phyloP scores from a whole-genome alignment of 2,797 vertebrate genomes.

The Acestrorhynchus altus region DNA sequence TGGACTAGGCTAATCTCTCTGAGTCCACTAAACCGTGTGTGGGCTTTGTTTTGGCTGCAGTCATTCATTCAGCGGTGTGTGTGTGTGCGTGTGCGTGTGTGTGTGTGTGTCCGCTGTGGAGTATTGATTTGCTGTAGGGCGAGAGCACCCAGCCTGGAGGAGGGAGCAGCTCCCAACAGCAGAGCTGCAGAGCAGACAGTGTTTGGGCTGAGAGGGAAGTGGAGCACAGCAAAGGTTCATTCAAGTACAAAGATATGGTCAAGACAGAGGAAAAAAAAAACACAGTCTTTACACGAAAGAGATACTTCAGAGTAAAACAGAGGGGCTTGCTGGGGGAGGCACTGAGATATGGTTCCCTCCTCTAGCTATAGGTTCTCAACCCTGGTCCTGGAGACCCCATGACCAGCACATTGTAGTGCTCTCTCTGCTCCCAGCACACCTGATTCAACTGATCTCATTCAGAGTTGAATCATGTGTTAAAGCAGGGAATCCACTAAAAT shows the following conservation, averaged over 20 bases:
- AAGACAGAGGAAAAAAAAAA: not conserved
- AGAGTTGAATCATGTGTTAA: too few relatives aligned
- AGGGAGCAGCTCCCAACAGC: not conserved
- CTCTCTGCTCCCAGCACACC: too few relatives aligned
- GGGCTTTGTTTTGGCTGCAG: slow-evolving; percentile 55
- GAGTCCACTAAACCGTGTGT: slow-evolving; percentile 20
- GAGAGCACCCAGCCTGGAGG: slow-evolving; percentile 31
- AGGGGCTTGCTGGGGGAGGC: not conserved
- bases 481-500: too few relatives aligned
- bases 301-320: slow-evolving; percentile 15
- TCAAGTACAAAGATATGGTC: slow-evolving; percentile 32
- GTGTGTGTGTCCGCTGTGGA: slow-evolving; percentile 30
- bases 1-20: slow-evolving; percentile 35
- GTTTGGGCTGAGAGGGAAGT: slow-evolving; percentile 48
- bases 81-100: slow-evolving; percentile 40
- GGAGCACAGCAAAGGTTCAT: slow-evolving; percentile 31
- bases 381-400: too few relatives aligned
- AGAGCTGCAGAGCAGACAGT: slow-evolving; percentile 39
- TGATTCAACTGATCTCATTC: too few relatives aligned
- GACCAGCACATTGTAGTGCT: too few relatives aligned
- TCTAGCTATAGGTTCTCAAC: not conserved
- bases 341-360: slow-evolving; percentile 15
- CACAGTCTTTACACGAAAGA: slow-evolving; percentile 5
- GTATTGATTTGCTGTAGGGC: slow-evolving; percentile 53
- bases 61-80: slow-evolving; percentile 39